Conservation (phyloP, 2,113 vertebrate species). For the Lophotis ruficrista region DNA sequence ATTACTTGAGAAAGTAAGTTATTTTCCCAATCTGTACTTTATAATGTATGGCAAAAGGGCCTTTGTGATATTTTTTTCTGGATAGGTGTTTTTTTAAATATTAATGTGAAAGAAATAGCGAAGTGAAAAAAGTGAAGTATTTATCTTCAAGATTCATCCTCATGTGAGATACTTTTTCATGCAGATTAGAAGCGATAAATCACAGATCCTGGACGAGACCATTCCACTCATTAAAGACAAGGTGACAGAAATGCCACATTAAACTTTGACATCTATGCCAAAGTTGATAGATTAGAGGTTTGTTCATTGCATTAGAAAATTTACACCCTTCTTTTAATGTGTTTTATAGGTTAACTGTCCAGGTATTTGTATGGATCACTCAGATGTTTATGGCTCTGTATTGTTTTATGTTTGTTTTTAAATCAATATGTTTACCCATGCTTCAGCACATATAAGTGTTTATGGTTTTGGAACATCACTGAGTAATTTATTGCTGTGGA, state of each 20-base stretch:
- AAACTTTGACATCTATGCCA: slow-evolving; percentile 56
- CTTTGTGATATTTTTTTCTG: not conserved
- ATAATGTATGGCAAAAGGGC: not conserved
- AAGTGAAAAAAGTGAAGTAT: not conserved
- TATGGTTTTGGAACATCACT: not conserved
- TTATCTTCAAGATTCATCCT: not conserved
- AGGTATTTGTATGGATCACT: not conserved
- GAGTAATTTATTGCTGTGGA: not conserved
- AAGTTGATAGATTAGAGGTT: slow-evolving; percentile 68
- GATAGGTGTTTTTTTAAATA: not conserved
- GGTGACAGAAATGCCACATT: slow-evolving; percentile 58
- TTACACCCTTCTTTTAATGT: not conserved
- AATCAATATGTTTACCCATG: not conserved
- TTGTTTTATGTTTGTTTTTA: not conserved
- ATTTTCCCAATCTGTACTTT: not conserved
- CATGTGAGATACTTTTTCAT: not conserved
- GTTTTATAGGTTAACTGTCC: not conserved
- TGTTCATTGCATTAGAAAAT: not conserved
- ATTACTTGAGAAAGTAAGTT: not conserved
- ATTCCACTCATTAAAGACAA: slow-evolving; percentile 49
- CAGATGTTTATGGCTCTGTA: not conserved
- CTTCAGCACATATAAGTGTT: not conserved
- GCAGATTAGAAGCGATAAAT: slow-evolving; percentile 67
- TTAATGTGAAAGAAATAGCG: not conserved
- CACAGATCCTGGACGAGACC: slow-evolving; percentile 51